These are phyloP conservation scores for Stenopsyche tienmushanensis DNA, from an alignment of 1,140 invertebrate genomes.

Conservation along the genomic window DNA sequence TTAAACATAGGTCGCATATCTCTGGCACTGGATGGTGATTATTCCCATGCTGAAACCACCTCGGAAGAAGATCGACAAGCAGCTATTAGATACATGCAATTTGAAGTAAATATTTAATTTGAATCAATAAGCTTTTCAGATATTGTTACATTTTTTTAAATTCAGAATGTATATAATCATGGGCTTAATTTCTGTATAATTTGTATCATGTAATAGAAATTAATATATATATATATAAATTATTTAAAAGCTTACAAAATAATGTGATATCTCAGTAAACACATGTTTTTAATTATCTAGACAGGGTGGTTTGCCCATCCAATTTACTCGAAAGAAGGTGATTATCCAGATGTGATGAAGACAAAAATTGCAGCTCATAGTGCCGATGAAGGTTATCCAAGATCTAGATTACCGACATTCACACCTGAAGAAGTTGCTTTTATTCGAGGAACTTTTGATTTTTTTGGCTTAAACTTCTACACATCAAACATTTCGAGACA, in stretches of 20 bases:
- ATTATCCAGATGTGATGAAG: constrained; percentile 64
- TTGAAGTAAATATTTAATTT: constrained; percentile 48
- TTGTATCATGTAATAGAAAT: constrained; percentile 35
- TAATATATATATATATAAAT: constrained; percentile 49
- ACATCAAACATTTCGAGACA: background rate
- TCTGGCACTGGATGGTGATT: constrained; percentile 54
- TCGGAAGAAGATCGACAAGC: constrained; percentile 49
- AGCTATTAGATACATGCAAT: constrained; percentile 55
- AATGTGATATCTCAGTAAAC: constrained; percentile 57
- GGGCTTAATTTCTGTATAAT: background rate
- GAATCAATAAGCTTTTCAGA: background rate
- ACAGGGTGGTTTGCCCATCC: constrained; percentile 44
- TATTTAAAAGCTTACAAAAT: constrained; percentile 47
- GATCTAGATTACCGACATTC: constrained; percentile 61
- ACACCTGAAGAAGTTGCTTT: constrained; percentile 56
- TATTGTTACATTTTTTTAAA: constrained; percentile 40
- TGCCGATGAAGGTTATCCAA: constrained; percentile 55
- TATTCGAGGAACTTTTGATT: constrained; percentile 62
- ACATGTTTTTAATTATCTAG: constrained; percentile 42
- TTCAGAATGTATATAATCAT: constrained; percentile 51
- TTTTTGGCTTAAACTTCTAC: constrained; percentile 64
- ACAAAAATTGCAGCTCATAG: constrained; percentile 57
- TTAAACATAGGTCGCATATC: constrained; percentile 48
- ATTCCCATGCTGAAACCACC: constrained; percentile 52
- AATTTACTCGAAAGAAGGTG: constrained; percentile 52